Percentiles rank a stretch among this genome's conserved stretches.
Evolutionary conservation across 2,888 invertebrate genomes (phyloP).

Genomic region (Machimus rusticus): DNA sequence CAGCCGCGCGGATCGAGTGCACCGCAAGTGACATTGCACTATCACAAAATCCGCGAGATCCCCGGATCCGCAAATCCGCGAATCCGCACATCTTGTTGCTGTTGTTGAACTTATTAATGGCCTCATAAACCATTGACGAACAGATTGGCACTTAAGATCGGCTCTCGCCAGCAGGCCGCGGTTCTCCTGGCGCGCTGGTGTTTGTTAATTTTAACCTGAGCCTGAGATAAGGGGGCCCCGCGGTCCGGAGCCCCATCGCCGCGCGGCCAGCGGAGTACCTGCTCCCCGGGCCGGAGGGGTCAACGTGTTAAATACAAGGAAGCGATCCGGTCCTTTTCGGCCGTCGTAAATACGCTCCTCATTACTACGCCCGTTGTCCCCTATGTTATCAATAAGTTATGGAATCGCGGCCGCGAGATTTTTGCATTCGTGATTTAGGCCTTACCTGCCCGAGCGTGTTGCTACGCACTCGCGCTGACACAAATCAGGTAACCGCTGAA

Average conservation of each 20-base stretch:
- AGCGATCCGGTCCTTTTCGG: constrained; percentile 51
- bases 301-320: constrained; percentile 51
- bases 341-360: constrained; percentile 51
- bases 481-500: background rate
- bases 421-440: constrained; percentile 34
- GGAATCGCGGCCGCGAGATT: constrained; percentile 38
- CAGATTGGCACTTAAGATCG: constrained; percentile 51
- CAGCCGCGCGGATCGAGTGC: background rate
- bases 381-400: constrained; percentile 47
- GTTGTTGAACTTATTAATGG: constrained; percentile 50
- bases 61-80: constrained; percentile 31
- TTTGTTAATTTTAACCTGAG: constrained; percentile 43
- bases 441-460: background rate
- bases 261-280: background rate
- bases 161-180: constrained; percentile 41
- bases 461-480: background rate
- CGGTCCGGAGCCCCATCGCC: background rate
- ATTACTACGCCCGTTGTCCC: constrained; percentile 47
- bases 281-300: constrained; percentile 43
- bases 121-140: constrained; percentile 51
- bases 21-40: constrained; percentile 44
- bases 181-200: constrained; percentile 46
- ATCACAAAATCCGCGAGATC: constrained; percentile 41
- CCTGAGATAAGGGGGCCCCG: constrained; percentile 36
- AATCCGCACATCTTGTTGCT: constrained; percentile 45